Conservation (phyloP, 2,113 vertebrate species). For the Chlorodrepanis virens region DNA sequence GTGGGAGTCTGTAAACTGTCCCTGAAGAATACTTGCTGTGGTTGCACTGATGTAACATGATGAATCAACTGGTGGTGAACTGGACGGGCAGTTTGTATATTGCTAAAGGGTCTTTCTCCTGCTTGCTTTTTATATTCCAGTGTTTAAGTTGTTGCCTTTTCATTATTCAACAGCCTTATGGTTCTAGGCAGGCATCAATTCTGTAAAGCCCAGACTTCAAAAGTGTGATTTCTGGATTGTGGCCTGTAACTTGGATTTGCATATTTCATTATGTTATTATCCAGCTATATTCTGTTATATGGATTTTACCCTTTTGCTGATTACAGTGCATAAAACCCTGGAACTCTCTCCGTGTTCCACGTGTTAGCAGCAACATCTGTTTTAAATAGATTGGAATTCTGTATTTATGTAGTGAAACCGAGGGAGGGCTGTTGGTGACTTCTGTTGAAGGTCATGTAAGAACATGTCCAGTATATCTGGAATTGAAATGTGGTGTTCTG, state of each 20-base stretch:
- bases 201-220: background rate
- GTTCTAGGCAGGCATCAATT: background rate
- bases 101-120: background rate
- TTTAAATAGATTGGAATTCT: background rate
- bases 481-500: background rate
- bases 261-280: background rate
- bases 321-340: background rate
- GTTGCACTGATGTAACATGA: background rate
- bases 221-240: background rate
- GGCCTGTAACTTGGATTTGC: background rate
- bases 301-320: background rate
- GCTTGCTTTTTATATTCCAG: background rate
- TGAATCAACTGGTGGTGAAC: background rate
- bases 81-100: fast-evolving
- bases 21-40: background rate
- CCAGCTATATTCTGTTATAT: background rate
- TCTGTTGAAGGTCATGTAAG: background rate
- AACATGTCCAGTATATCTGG: background rate
- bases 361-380: fast-evolving
- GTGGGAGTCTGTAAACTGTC: background rate
- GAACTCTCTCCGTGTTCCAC: background rate
- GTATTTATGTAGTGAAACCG: background rate
- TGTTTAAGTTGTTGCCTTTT: background rate
- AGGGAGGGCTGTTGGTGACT: background rate
- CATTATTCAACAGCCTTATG: background rate